phyloP scores from a whole-genome alignment of 2,113 vertebrate genomes.

The Microcebus jonahi region DNA sequence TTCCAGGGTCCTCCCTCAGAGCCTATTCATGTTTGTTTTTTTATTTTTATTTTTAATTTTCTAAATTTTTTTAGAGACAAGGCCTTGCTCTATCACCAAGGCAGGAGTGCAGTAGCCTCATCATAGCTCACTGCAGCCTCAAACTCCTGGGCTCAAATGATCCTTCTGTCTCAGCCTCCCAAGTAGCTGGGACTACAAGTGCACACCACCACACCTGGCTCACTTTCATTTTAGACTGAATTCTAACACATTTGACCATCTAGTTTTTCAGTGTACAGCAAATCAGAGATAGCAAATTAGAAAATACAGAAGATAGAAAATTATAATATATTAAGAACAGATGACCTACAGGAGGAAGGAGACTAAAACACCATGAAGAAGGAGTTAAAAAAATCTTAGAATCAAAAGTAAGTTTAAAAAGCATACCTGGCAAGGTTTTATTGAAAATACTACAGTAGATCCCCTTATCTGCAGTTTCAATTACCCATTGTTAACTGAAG shows the following conservation, averaged over 20 bases:
- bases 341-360: slow-evolving; percentile 9
- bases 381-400: slow-evolving; percentile 27
- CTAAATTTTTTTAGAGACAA: too few relatives aligned
- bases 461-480: too few relatives aligned
- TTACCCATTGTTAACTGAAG: too few relatives aligned
- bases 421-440: neutral
- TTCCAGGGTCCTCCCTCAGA: neutral
- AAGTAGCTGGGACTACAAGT: too few relatives aligned
- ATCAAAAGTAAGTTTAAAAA: slow-evolving; percentile 22
- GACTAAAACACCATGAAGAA: neutral
- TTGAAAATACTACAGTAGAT: neutral
- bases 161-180: too few relatives aligned
- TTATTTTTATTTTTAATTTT: too few relatives aligned
- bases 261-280: neutral
- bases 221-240: neutral
- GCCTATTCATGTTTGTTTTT: neutral
- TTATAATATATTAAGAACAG: neutral
- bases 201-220: too few relatives aligned
- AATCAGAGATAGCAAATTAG: neutral
- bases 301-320: neutral
- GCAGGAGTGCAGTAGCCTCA: too few relatives aligned
- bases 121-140: too few relatives aligned
- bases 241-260: neutral
- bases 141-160: too few relatives aligned
- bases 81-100: too few relatives aligned